Base-by-base conservation (phyloP, 1,140 invertebrate genomes). In the Lethrus apterus region DNA sequence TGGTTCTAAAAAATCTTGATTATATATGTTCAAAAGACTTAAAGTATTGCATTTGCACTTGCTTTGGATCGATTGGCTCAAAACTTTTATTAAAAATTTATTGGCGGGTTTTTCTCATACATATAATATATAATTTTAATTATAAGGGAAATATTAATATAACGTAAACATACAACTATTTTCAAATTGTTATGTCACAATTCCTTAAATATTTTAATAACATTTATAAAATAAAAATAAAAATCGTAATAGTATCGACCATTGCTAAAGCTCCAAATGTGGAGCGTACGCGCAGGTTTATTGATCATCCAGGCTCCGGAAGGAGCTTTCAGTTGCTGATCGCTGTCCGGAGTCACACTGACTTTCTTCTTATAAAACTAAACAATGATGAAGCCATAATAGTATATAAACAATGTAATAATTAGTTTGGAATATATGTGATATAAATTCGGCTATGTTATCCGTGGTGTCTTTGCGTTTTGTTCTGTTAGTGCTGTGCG, bases 221-320 rank as follows among this genome's bases (percentile, higher is more conserved):
- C n/a, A n/a, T n/a, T n/a, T n/a, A n/a, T n/a, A n/a, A n/a, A n/a
- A n/a, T n/a, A n/a, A 20, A 23, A 21, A 34, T 14, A 38, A 10
- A 11, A 10, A 21, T 10, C 20, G 8, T 11, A 21, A 21, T 38
- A 38, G 19, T 38, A 38, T 38, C 24, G 35, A 38, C 35, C 35
- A 11, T 21, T 9, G 18, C 35, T 9, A 13, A 11, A n/a, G 3
- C n/a, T 21, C n/a, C n/a, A n/a, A n/a, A n/a, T n/a, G 35, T 3
- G 24, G 35, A 4, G 35, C 20, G 35, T 38, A 38, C 35, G 35
- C 35, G 35, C 35, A 23, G 13, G 9, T n/a, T 38, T 38, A 38
- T 38, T 38, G 35, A 38, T 38, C 35, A 38, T 21, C 35, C 35
- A 38, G 35, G 35, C 35, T 38, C 35, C 35, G n/a, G 32, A 20